Conservation (phyloP, 2,888 invertebrate genomes). For the Chrysopilus asiliformis region DNA sequence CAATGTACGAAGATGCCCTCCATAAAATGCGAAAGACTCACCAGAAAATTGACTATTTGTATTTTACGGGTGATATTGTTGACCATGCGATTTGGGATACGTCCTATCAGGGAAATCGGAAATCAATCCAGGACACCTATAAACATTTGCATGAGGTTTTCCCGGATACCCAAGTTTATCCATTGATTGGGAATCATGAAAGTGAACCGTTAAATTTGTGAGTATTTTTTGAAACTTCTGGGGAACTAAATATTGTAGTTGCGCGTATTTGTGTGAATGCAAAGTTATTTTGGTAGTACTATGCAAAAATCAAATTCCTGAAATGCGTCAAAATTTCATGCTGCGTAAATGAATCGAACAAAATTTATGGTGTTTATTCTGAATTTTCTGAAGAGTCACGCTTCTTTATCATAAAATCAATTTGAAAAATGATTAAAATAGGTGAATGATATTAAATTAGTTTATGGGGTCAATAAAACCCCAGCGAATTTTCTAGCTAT, state of each 20-base stretch:
- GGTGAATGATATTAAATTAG: too few relatives aligned
- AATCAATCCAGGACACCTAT: slow-evolving; percentile 42
- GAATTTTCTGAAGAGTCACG: too few relatives aligned
- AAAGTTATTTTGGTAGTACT: too few relatives aligned
- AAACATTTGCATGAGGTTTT: slow-evolving; percentile 43
- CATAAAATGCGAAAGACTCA: slow-evolving; percentile 44
- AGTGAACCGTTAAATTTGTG: slow-evolving; percentile 72
- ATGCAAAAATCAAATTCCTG: too few relatives aligned
- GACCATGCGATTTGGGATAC: slow-evolving; percentile 86
- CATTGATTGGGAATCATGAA: slow-evolving; percentile 74
- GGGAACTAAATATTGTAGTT: too few relatives aligned
- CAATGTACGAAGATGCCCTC: slow-evolving; percentile 52
- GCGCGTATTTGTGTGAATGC: too few relatives aligned
- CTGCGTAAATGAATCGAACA: too few relatives aligned
- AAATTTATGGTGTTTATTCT: too few relatives aligned
- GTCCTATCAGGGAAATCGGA: slow-evolving; percentile 45
- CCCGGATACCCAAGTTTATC: slow-evolving; percentile 47
- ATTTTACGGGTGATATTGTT: slow-evolving; percentile 78
- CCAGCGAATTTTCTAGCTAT: background rate
- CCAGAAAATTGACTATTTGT: slow-evolving; percentile 50
- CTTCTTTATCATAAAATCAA: too few relatives aligned
- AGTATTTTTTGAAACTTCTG: slow-evolving; percentile 35
- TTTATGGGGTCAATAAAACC: too few relatives aligned
- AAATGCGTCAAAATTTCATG: background rate
- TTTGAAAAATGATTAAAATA: too few relatives aligned